These are phyloP conservation scores for Chydorus sphaericus DNA, from an alignment of 2,888 invertebrate genomes.

Conservation along the genomic window DNA sequence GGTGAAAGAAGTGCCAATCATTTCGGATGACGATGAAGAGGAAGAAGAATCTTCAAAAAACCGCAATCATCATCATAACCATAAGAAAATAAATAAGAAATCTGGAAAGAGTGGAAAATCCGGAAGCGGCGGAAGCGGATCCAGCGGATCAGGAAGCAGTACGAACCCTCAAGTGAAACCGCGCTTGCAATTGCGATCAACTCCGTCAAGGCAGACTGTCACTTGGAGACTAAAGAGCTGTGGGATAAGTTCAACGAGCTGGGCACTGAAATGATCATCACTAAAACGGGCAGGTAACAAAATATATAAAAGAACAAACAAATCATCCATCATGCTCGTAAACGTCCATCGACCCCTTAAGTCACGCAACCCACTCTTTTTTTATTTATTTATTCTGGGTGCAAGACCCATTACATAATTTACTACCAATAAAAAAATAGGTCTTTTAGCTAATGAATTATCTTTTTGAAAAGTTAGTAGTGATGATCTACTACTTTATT, in stretches of 20 bases:
- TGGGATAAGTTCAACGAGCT: conserved; percentile 78
- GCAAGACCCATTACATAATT: too few relatives aligned
- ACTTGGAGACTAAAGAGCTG: conserved; percentile 88
- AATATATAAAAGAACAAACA: too few relatives aligned
- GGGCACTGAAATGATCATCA: conserved; percentile 41
- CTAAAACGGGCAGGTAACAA: conserved; percentile 37
- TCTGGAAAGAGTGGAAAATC: not conserved
- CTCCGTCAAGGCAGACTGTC: conserved; percentile 71
- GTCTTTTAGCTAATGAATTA: too few relatives aligned
- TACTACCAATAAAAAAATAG: too few relatives aligned
- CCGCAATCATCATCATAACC: too few relatives aligned
- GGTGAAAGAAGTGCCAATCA: not conserved
- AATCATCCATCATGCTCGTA: too few relatives aligned
- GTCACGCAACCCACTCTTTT: too few relatives aligned
- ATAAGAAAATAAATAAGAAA: too few relatives aligned
- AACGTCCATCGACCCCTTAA: too few relatives aligned
- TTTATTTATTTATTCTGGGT: too few relatives aligned
- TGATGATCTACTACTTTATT: too few relatives aligned
- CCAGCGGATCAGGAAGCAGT: conserved; percentile 18
- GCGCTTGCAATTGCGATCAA: conserved; percentile 70
- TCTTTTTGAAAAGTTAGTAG: too few relatives aligned
- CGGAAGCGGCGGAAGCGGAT: not conserved
- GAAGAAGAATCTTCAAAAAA: conserved; percentile 17
- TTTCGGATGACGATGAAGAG: conserved; percentile 21
- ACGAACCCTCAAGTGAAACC: conserved; percentile 29